These are phyloP conservation scores for Drosophila paucipuncta DNA, from an alignment of 2,888 invertebrate species.

Conservation along the genomic window DNA sequence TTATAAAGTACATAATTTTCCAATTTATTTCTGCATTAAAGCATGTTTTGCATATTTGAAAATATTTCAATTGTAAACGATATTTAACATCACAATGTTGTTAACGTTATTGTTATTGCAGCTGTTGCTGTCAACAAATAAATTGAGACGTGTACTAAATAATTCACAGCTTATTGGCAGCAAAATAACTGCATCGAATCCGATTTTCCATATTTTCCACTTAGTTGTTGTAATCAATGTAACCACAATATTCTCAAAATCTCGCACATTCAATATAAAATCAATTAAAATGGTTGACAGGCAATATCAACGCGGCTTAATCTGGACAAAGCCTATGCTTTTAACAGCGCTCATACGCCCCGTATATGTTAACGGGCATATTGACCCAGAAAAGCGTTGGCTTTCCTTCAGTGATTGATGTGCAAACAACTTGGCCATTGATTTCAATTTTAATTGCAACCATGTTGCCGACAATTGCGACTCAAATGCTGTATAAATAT, in stretches of 20 bases:
- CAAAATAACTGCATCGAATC: slow-evolving; percentile 24
- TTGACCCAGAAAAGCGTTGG: slow-evolving; percentile 21
- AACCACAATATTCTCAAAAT: slow-evolving; percentile 14
- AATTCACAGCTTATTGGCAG: slow-evolving; percentile 52
- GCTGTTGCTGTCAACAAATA: slow-evolving; percentile 28
- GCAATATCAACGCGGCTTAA: slow-evolving; percentile 18
- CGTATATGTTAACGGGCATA: not conserved
- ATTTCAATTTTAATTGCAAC: slow-evolving; percentile 46
- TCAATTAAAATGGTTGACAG: slow-evolving; percentile 60
- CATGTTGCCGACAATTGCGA: slow-evolving; percentile 18
- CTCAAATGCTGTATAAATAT: slow-evolving; percentile 11
- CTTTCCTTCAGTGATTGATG: slow-evolving; percentile 23
- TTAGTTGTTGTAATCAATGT: not conserved
- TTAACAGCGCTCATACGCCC: slow-evolving; percentile 38
- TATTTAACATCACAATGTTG: slow-evolving; percentile 17
- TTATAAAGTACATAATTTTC: slow-evolving; percentile 45
- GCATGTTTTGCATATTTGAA: slow-evolving; percentile 31
- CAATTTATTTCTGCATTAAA: not conserved
- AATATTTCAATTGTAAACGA: slow-evolving; percentile 25
- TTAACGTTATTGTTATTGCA: slow-evolving; percentile 2
- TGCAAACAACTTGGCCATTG: slow-evolving; percentile 41
- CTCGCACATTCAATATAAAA: slow-evolving; percentile 50
- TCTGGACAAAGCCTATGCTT: slow-evolving; percentile 2
- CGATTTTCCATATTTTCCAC: slow-evolving; percentile 27
- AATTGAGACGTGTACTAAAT: slow-evolving; percentile 43